A percentile compares a stretch with the other conserved stretches of the same genome.
phyloP scores from a whole-genome alignment of 1,140 invertebrate genomes.

The Parapsyche elsis region DNA sequence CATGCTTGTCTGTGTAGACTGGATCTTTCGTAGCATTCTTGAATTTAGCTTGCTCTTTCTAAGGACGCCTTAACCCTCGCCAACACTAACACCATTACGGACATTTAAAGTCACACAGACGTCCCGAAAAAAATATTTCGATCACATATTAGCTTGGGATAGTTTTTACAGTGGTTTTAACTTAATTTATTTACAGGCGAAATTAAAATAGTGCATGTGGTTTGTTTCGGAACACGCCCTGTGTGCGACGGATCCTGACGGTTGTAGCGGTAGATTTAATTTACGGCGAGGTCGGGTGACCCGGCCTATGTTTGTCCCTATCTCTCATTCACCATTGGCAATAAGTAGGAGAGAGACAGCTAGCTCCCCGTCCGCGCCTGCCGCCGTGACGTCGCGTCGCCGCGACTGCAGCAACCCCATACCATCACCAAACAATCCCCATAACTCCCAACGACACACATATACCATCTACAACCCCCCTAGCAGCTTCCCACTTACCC shows the following conservation, averaged over 20 bases:
- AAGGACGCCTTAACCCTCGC: no score
- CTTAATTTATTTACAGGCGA: no score
- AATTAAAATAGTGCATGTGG: neutral
- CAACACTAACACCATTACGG: no score
- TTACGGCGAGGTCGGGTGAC: conserved; percentile 49
- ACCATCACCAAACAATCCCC: neutral
- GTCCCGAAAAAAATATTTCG: no score
- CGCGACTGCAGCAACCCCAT: conserved; percentile 11
- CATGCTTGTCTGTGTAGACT: no score
- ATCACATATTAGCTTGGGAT: no score
- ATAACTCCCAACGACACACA: neutral
- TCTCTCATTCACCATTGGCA: neutral
- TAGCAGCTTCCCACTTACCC: neutral
- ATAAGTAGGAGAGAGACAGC: neutral
- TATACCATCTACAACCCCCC: neutral
- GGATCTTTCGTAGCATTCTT: no score
- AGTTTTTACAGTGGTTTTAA: no score
- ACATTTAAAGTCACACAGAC: no score
- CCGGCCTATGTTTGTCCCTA: conserved; percentile 4
- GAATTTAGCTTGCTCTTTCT: no score
- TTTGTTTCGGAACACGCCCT: conserved; percentile 15
- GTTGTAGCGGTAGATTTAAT: conserved; percentile 52
- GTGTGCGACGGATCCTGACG: neutral
- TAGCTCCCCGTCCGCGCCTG: conserved; percentile 16
- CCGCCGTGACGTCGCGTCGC: conserved; percentile 2